Evolutionary conservation across 2,888 invertebrate species (phyloP).

Genomic region (Amiota communis): DNA sequence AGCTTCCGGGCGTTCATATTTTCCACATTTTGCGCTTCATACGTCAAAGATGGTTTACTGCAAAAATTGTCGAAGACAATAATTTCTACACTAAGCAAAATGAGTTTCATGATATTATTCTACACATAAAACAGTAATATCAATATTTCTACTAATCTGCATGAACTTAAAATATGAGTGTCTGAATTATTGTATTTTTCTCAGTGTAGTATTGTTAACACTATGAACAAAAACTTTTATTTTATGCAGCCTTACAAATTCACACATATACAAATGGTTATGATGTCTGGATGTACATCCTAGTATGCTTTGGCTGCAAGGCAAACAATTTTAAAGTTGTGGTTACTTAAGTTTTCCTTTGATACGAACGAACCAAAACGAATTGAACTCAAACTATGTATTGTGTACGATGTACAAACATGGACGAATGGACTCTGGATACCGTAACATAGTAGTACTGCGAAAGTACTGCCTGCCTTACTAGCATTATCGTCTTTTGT

Average conservation of each 20-base stretch:
- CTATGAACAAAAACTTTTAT: constrained; percentile 13
- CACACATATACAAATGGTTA: neutral
- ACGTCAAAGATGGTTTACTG: constrained; percentile 64
- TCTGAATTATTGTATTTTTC: neutral
- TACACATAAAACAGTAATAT: no score
- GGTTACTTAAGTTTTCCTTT: constrained; percentile 54
- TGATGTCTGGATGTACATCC: neutral
- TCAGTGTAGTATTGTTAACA: neutral
- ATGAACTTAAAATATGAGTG: no score
- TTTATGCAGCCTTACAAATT: constrained; percentile 19
- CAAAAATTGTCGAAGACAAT: constrained; percentile 56
- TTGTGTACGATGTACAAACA: no score
- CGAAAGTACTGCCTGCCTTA: neutral
- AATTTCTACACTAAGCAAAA: constrained; percentile 8
- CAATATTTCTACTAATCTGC: no score
- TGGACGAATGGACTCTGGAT: no score
- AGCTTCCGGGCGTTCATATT: constrained; percentile 30
- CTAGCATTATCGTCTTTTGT: neutral
- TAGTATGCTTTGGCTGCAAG: constrained; percentile 33
- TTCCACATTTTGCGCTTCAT: constrained; percentile 40
- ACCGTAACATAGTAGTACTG: no score
- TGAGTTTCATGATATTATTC: no score
- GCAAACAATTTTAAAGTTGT: constrained; percentile 63
- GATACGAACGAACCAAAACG: constrained; percentile 17
- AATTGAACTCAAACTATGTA: constrained; percentile 1